phyloP scores from a whole-genome alignment of 1,140 invertebrate species.

The Lordiphosa collinella region DNA sequence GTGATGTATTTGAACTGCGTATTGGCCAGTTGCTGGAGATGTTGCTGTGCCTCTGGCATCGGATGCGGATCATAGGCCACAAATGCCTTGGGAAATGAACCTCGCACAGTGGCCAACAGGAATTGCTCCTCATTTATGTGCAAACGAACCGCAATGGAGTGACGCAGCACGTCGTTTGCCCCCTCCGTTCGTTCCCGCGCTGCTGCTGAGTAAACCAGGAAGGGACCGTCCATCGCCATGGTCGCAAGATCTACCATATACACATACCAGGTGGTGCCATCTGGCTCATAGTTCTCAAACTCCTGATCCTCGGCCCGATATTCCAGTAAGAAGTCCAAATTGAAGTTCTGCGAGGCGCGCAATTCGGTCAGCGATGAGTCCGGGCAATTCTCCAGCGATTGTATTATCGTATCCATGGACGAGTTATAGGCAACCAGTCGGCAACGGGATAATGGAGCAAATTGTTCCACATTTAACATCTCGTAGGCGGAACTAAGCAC shows the following conservation, averaged over 20 bases:
- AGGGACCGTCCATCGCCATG: conserved; percentile 84
- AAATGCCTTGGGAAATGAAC: conserved; percentile 61
- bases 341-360: conserved; percentile 41
- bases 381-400: conserved; percentile 85
- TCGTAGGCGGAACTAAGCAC: conserved; percentile 83
- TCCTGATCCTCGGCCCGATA: conserved; percentile 83
- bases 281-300: conserved; percentile 85
- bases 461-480: conserved; percentile 82
- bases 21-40: conserved; percentile 58
- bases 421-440: conserved; percentile 88
- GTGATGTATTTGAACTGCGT: conserved; percentile 81
- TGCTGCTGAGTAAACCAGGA: conserved; percentile 83
- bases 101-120: conserved; percentile 71
- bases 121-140: conserved; percentile 64
- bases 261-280: conserved; percentile 85
- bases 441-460: conserved; percentile 84
- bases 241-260: conserved; percentile 83
- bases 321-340: conserved; percentile 85
- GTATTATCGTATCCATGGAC: conserved; percentile 84
- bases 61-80: conserved; percentile 62
- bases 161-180: conserved; percentile 83
- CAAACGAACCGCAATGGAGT: conserved; percentile 80
- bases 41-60: conserved; percentile 48
- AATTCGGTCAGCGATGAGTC: conserved; percentile 80
- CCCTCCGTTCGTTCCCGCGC: conserved; percentile 75